A percentile compares a stretch with the other conserved stretches of the same genome.
Evolutionary conservation across 2,888 invertebrate genomes (phyloP).

Genomic region (Erynnis tages): DNA sequence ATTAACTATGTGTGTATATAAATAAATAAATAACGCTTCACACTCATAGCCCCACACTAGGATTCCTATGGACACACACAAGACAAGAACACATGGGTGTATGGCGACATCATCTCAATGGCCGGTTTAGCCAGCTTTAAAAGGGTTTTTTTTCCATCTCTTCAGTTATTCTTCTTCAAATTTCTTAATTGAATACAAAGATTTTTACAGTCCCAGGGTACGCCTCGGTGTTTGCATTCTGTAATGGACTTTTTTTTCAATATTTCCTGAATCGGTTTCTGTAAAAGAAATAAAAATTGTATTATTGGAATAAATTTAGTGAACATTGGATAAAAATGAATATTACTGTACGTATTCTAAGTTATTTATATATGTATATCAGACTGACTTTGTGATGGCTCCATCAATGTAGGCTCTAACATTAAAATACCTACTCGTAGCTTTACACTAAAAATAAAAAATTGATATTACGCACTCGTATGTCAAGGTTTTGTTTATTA

Average conservation of each 20-base stretch:
- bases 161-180: no score
- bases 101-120: no score
- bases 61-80: no score
- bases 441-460: no score
- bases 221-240: background rate
- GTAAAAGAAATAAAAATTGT: background rate
- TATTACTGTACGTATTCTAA: background rate
- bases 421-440: no score
- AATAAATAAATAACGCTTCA: no score
- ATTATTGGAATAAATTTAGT: background rate
- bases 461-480: background rate
- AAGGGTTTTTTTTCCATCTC: background rate
- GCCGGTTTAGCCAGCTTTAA: no score
- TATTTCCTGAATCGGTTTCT: background rate
- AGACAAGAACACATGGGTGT: no score
- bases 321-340: no score
- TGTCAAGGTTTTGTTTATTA: conserved; percentile 2
- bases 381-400: background rate
- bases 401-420: background rate
- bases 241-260: background rate
- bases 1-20: no score
- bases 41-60: no score
- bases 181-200: background rate
- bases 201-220: background rate
- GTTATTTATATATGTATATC: background rate